phyloP scores from a whole-genome alignment of 2,113 vertebrate genomes.

The Podilymbus podiceps region DNA sequence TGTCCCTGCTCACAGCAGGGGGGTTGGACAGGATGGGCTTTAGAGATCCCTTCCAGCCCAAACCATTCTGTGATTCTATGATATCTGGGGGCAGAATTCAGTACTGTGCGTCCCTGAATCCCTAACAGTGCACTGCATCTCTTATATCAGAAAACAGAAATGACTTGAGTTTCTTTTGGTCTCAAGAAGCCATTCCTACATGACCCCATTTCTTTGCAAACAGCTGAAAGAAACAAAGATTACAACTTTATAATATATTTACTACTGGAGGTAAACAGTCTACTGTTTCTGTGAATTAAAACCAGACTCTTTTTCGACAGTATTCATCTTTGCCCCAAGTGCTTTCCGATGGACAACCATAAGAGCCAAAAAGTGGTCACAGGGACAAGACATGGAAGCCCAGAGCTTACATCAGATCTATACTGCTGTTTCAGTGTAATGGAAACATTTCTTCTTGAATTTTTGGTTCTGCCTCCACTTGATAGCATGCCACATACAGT shows the following conservation, averaged over 20 bases:
- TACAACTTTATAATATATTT: neutral
- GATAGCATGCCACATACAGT: neutral
- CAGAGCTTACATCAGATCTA: neutral
- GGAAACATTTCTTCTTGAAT: neutral
- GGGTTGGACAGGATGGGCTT: too few species aligned
- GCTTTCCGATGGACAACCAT: neutral
- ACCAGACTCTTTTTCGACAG: neutral
- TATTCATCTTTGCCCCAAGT: neutral
- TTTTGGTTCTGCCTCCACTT: slow-evolving; percentile 2
- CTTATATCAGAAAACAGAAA: neutral
- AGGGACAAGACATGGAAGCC: neutral
- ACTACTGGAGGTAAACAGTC: neutral
- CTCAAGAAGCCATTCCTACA: neutral
- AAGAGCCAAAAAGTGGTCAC: neutral
- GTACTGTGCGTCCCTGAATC: neutral
- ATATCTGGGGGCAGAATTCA: neutral
- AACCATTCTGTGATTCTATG: too few species aligned
- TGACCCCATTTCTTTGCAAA: neutral
- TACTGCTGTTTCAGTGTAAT: neutral
- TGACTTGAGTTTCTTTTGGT: neutral
- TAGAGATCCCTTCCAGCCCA: too few species aligned
- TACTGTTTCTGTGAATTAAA: neutral
- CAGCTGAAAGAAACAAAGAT: neutral
- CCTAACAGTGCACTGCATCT: neutral
- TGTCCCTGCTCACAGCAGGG: too few species aligned